Conservation (phyloP, 2,113 vertebrate species). For the Sphaerodactylus townsendi region DNA sequence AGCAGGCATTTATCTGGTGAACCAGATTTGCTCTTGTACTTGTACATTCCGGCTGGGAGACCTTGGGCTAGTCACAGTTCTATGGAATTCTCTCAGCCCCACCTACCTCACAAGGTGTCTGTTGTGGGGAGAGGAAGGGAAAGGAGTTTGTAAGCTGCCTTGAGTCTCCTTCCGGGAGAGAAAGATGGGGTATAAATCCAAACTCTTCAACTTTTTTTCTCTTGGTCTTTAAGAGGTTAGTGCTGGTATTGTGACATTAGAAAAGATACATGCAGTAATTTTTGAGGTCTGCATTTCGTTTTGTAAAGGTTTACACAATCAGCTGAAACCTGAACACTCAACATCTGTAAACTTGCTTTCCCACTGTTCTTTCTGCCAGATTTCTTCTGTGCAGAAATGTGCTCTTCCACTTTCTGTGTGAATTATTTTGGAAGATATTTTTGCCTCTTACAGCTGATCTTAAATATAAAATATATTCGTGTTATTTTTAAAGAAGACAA, state of each 20-base stretch:
- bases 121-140: too few relatives aligned
- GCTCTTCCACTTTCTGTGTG: background rate
- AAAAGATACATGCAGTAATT: background rate
- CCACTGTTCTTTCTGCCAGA: background rate
- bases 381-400: background rate
- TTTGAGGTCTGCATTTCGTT: background rate
- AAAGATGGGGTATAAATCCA: too few relatives aligned
- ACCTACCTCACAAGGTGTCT: too few relatives aligned
- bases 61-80: too few relatives aligned
- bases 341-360: background rate
- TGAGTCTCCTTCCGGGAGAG: too few relatives aligned
- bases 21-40: too few relatives aligned
- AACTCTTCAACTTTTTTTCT: too few relatives aligned
- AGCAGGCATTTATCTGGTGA: too few relatives aligned
- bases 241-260: background rate
- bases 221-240: too few relatives aligned
- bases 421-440: background rate
- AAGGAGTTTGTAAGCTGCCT: too few relatives aligned
- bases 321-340: background rate
- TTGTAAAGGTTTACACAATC: background rate
- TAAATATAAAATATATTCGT: background rate
- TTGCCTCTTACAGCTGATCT: background rate
- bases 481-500: background rate
- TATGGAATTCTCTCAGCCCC: too few relatives aligned
- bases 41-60: too few relatives aligned